Conservation (phyloP, 2,888 invertebrate genomes). For the Sinotaia quadrata region DNA sequence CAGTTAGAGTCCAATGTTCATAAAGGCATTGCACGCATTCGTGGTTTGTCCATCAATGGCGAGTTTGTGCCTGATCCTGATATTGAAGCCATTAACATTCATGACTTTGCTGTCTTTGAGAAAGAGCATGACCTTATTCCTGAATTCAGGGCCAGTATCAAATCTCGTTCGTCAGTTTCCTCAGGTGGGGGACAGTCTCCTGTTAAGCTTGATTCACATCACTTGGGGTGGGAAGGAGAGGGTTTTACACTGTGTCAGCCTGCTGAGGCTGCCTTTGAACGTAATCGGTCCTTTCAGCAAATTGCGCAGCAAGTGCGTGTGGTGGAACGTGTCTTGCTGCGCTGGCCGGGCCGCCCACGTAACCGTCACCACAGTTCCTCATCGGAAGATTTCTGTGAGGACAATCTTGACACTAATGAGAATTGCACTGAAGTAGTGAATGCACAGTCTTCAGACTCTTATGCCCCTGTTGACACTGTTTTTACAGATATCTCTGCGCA, state of each 20-base stretch:
- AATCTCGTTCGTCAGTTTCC: conserved; percentile 27
- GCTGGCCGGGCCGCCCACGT: conserved; percentile 54
- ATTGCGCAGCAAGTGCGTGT: conserved; percentile 57
- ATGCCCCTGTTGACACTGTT: conserved; percentile 11
- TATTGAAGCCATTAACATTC: conserved; percentile 64
- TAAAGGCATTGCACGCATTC: conserved; percentile 39
- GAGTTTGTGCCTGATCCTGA: conserved; percentile 44
- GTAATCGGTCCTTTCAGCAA: conserved; percentile 58
- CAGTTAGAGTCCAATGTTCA: conserved; percentile 30
- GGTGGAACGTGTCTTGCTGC: conserved; percentile 59
- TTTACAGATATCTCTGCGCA: neutral
- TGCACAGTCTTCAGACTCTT: conserved; percentile 15
- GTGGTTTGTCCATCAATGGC: conserved; percentile 67
- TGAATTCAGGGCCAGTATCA: conserved; percentile 55
- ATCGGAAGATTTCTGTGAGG: conserved; percentile 54
- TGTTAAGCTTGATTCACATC: neutral
- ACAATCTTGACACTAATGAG: conserved; percentile 25
- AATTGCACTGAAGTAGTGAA: conserved; percentile 32
- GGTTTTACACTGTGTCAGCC: no score
- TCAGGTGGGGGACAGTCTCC: neutral
- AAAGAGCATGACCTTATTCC: conserved; percentile 59
- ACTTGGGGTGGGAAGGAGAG: no score
- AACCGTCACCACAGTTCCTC: conserved; percentile 63
- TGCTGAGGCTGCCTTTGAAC: conserved; percentile 2
- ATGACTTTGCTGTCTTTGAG: conserved; percentile 69